Base-by-base conservation (phyloP, 2,113 vertebrate species). In the Cinclus mexicanus region DNA sequence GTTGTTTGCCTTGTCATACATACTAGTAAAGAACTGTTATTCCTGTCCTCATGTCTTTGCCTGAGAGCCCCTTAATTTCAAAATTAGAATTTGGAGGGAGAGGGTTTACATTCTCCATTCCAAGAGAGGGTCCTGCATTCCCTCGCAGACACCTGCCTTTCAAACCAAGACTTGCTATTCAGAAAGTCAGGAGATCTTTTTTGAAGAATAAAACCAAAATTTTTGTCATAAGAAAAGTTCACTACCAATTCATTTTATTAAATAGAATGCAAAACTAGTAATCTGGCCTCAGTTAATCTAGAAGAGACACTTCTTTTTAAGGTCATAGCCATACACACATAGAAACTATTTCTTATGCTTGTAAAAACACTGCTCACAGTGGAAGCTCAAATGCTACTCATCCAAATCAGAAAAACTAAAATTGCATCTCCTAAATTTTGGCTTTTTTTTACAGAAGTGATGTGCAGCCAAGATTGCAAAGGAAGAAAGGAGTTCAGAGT, bases 271-370 rank as follows among this genome's bases (percentile, higher is more conserved):
- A 72, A 77, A 74, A 28, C 24, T 59, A 20, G 6, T 65, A 72
- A 28, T 23, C 3, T 9, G 56, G 18, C 3, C 28, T 31, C 2
- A 6, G 8, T 2, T 5, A 1, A 29, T 64, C 71, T 46, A 50
- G 21, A 63, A 25, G 25, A 60, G 20, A 50, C 31, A 26, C 3
- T 64, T 80, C 3, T 24, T 41, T 65, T 77, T 39, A 41, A n/a
- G 23, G 39, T 35, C 46, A 19, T 35, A 90, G 2, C 7, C 24
- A 33, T 52, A 44, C 16, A 42, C 0, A 1, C 2, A 33, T 12
- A 39, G 33, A 29, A 9, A 56, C 6, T 18, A 55, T n/a, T 86
- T 80, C 8, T 24, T 55, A 26, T 25, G 6, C 1, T 50, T 72
- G 63, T 70, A 42, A 39, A 10, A 64, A 76, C 12, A 23, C 13